These are phyloP conservation scores for Hydractinia echinata DNA, from an alignment of 30 jellyfish, hydroid and myxozoan genomes.

Conservation along the genomic window DNA sequence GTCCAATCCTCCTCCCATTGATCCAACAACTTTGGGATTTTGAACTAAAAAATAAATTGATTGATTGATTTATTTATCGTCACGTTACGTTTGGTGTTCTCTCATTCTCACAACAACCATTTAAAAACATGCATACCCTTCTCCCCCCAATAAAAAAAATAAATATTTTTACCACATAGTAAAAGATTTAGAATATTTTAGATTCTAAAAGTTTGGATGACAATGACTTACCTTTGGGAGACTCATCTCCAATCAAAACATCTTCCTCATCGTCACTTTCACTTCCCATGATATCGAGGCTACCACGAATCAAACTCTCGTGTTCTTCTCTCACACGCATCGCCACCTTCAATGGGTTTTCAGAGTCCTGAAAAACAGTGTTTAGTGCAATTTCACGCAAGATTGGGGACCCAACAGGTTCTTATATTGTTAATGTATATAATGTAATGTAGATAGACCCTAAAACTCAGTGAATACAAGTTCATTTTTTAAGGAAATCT, in stretches of 20 bases:
- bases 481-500: too few species aligned
- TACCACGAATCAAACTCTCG: constrained; percentile 31
- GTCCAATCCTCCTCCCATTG: constrained; percentile 77
- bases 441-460: too few species aligned
- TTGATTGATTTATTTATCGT: background rate
- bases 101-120: background rate
- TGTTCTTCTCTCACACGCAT: constrained; percentile 35
- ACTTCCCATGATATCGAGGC: constrained; percentile 37
- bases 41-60: constrained; percentile 35
- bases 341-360: constrained; percentile 40
- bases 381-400: too few species aligned
- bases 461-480: too few species aligned
- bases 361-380: constrained; percentile 19
- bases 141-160: too few species aligned
- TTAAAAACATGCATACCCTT: background rate
- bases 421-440: too few species aligned
- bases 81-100: background rate
- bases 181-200: background rate
- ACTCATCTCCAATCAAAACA: constrained; percentile 9
- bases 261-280: constrained; percentile 42
- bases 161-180: background rate
- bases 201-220: background rate
- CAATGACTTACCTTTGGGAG: too few species aligned
- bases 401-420: too few species aligned
- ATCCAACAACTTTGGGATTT: constrained; percentile 74